A percentile compares a stretch with the other conserved stretches of the same genome.
Conservation (phyloP, 2,888 invertebrate species). For the Parnassius mnemosyne region DNA sequence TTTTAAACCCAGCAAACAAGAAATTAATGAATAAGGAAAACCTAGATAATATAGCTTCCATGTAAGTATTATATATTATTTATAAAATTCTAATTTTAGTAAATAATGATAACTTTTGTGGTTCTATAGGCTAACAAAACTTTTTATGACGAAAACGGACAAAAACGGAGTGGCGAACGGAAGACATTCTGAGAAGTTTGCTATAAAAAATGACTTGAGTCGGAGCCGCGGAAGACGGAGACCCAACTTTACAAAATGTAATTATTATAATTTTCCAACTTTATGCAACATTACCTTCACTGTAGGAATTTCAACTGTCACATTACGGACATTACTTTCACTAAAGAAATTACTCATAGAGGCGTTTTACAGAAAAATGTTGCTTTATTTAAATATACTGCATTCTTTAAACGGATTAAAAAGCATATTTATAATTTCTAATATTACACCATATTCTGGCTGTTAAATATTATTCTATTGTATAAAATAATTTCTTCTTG, state of each 20-base stretch:
- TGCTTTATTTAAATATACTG: too few species aligned
- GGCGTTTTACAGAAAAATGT: too few species aligned
- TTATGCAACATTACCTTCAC: too few species aligned
- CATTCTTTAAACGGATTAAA: too few species aligned
- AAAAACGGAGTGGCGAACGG: neutral
- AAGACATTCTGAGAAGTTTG: slow-evolving; percentile 9
- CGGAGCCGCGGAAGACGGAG: slow-evolving; percentile 13
- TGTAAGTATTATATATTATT: slow-evolving; percentile 6
- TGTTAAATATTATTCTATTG: too few species aligned
- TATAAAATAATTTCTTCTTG: too few species aligned
- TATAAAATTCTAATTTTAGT: neutral
- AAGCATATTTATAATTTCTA: too few species aligned
- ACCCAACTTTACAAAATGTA: slow-evolving; percentile 13
- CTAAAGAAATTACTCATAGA: too few species aligned
- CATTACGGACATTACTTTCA: neutral
- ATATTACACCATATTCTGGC: too few species aligned
- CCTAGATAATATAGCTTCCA: neutral
- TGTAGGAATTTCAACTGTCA: too few species aligned
- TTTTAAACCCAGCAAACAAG: slow-evolving; percentile 4
- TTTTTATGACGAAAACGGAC: slow-evolving; percentile 3
- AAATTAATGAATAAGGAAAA: slow-evolving; percentile 3
- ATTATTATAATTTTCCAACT: slow-evolving; percentile 2
- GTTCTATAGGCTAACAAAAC: slow-evolving; percentile 5
- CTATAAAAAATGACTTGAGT: slow-evolving; percentile 2
- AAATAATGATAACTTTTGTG: neutral